phyloP scores from a whole-genome alignment of 2,888 invertebrate genomes.

The Netelia melanura region DNA sequence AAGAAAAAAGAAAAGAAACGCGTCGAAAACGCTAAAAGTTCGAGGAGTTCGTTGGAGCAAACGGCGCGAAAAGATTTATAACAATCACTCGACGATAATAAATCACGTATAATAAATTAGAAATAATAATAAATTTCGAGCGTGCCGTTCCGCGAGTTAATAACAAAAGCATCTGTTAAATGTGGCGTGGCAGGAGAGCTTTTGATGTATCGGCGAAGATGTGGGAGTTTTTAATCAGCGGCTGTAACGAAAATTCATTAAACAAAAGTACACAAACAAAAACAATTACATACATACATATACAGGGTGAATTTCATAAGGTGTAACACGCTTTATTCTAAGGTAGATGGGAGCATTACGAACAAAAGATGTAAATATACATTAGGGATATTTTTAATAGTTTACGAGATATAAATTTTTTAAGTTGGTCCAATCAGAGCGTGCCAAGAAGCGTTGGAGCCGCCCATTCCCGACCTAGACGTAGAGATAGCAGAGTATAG shows the following conservation, averaged over 20 bases:
- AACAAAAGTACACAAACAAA: constrained; percentile 40
- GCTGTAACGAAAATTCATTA: constrained; percentile 54
- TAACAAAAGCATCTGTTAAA: constrained; percentile 14
- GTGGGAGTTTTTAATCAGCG: constrained; percentile 64
- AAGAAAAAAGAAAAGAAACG: constrained; percentile 19
- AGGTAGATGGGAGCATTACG: too few species aligned
- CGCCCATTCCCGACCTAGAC: too few species aligned
- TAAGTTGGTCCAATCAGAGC: too few species aligned
- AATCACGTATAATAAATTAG: constrained; percentile 60
- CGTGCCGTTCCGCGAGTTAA: constrained; percentile 1
- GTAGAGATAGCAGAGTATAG: too few species aligned
- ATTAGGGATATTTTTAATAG: too few species aligned
- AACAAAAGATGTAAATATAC: too few species aligned
- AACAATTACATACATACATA: not conserved
- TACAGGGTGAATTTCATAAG: too few species aligned
- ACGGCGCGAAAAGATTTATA: constrained; percentile 51
- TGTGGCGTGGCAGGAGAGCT: not conserved
- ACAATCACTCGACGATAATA: constrained; percentile 45
- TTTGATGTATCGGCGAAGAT: constrained; percentile 17
- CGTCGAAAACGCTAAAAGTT: not conserved
- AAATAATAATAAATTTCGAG: constrained; percentile 63
- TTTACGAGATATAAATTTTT: too few species aligned
- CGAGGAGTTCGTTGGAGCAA: not conserved
- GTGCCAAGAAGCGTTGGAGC: too few species aligned
- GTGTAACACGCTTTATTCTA: too few species aligned